Conservation (phyloP, 1,140 invertebrate genomes). For the Caenorhabditis tropicalis region DNA sequence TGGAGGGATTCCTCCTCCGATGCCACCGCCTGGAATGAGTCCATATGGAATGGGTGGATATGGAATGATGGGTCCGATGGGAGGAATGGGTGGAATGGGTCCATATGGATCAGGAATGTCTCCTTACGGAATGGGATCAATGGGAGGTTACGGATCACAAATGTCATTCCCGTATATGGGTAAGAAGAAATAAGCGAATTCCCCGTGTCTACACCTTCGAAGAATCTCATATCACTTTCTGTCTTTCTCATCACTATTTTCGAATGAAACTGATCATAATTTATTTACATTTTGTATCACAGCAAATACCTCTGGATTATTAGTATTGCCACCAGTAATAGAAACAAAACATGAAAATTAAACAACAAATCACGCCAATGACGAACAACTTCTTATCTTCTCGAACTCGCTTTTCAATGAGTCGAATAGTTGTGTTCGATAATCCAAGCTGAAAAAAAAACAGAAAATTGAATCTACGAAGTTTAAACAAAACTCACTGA, state of each 20-base stretch:
- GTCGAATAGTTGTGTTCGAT: slow-evolving; percentile 16
- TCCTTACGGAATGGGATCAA: slow-evolving; percentile 17
- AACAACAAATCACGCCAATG: neutral
- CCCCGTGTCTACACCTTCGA: neutral
- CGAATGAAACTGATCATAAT: neutral
- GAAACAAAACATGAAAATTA: slow-evolving; percentile 34
- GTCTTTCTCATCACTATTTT: neutral
- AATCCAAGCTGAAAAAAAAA: slow-evolving; percentile 8
- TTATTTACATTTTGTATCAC: neutral
- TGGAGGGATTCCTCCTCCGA: slow-evolving; percentile 16
- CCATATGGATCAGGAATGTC: slow-evolving; percentile 28
- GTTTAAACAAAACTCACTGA: neutral
- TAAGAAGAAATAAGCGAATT: slow-evolving; percentile 12
- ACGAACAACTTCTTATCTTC: slow-evolving; percentile 9
- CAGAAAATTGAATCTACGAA: neutral
- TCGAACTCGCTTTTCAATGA: slow-evolving; percentile 25
- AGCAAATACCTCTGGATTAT: neutral
- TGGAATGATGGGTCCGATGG: slow-evolving; percentile 21
- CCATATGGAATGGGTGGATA: slow-evolving; percentile 34
- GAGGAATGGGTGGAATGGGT: slow-evolving; percentile 21
- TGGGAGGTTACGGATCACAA: neutral
- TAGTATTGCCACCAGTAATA: slow-evolving; percentile 28
- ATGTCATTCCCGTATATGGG: slow-evolving; percentile 37
- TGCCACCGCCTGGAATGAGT: slow-evolving; percentile 36
- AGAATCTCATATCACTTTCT: slow-evolving; percentile 27